A percentile compares a stretch with the other conserved stretches of the same genome.
Evolutionary conservation across 2,113 vertebrate genomes (phyloP).

Genomic region (Scytalopus superciliaris): DNA sequence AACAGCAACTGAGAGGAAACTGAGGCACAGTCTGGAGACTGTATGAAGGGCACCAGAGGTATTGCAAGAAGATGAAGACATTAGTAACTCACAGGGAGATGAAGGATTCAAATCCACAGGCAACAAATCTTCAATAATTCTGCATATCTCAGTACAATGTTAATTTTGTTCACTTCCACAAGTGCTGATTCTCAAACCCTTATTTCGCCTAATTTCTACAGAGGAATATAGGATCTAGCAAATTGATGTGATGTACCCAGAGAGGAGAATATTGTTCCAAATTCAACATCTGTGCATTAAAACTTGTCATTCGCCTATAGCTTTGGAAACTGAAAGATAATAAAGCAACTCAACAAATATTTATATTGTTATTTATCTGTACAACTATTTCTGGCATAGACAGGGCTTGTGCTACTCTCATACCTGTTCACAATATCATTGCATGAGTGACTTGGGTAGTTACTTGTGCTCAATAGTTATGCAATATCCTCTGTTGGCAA

Average conservation of each 20-base stretch:
- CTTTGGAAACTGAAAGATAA: neutral
- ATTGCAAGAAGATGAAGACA: neutral
- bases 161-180: neutral
- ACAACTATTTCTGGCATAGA: neutral
- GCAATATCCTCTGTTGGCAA: neutral
- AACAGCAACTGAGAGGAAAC: neutral
- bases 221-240: neutral
- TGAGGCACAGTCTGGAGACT: neutral
- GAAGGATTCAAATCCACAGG: neutral
- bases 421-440: neutral
- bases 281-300: neutral
- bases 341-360: neutral
- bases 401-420: neutral
- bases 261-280: neutral
- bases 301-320: neutral
- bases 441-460: neutral
- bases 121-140: neutral
- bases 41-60: neutral
- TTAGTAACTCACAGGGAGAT: neutral
- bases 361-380: fast-evolving
- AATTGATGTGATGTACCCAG: neutral
- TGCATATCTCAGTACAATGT: fast-evolving
- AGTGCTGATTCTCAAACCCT: neutral
- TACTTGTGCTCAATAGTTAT: neutral
- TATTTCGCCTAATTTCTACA: constrained; percentile 5